Percentiles rank a stretch among this genome's conserved stretches.
phyloP scores from a whole-genome alignment of 2,113 vertebrate genomes.

The Atrichornis clamosus region DNA sequence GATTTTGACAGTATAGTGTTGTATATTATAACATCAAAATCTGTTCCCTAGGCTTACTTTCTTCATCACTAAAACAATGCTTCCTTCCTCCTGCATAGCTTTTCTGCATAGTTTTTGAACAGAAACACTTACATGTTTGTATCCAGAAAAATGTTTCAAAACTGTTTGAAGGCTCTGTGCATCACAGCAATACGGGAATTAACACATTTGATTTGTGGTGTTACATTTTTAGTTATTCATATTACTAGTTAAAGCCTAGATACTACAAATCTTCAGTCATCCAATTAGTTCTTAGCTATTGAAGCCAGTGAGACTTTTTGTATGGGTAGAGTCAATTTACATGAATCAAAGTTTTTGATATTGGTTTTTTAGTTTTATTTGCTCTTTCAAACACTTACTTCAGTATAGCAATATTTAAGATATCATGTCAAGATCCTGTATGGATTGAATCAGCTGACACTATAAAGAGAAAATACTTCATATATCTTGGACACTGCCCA shows the following conservation, averaged over 20 bases:
- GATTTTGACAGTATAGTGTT: background rate
- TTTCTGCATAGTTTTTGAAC: background rate
- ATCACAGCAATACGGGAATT: background rate
- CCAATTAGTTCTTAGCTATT: background rate
- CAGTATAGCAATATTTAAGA: conserved; percentile 10
- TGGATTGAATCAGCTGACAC: background rate
- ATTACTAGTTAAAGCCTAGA: background rate
- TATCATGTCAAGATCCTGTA: background rate
- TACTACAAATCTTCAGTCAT: background rate
- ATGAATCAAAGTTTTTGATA: conserved; percentile 22
- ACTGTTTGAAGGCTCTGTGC: background rate
- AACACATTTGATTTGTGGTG: background rate
- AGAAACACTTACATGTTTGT: background rate
- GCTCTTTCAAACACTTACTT: background rate
- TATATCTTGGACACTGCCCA: background rate
- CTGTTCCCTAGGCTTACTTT: background rate
- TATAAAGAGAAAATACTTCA: background rate
- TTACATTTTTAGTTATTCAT: background rate
- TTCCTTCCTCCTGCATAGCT: background rate
- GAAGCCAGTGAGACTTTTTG: background rate
- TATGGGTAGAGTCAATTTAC: background rate
- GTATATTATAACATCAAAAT: background rate
- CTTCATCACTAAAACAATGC: background rate
- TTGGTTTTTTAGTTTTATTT: conserved; percentile 41
- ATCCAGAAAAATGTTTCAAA: background rate